Base-by-base conservation (phyloP, 2,797 vertebrate species). In the Acipenser ruthenus region DNA sequence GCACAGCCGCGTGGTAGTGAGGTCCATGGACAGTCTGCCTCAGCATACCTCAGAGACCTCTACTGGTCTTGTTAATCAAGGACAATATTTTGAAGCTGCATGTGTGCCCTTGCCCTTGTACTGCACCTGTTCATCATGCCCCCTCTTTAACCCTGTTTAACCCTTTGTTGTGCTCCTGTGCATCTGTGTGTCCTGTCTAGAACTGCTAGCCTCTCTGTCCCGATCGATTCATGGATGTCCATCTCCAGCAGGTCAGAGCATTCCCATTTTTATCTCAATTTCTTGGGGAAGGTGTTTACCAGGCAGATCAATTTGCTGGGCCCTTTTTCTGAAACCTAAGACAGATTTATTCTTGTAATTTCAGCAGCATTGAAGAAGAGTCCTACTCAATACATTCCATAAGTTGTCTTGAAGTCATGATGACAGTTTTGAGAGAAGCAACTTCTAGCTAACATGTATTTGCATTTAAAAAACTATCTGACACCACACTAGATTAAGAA, bases 161-260 rank as follows among this genome's bases (percentile, higher is more conserved):
- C 23, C 23, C 23, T 37, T 4, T 37, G 23, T 37, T 37, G 23
- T 37, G 15, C 52, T 83, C 6, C 62, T 82, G 56, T 74, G 49
- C 59, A 9, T 78, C 66, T 76, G 50, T 82, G 23, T 82, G 63
- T 69, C 66, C 68, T 69, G 5, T 69, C 47, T 82, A 94, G 93
- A 92, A 89, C 81, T 94, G 90, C 87, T 94, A 95, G 83, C 87
- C 83, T 72, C 70, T 68, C 72, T 74, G 48, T 64, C 61, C 65
- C 63, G 75, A 72, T 72, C 75, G 70, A 75, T 69, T 75, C 77
- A 68, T 78, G 86, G 86, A 91, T 74, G 72, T 74, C 73, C 78
- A 79, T 80, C 75, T 72, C 60, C 65, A 82, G 78, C 85, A 89
- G 90, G 91, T 96, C 68, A 87, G 89, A 70, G 11, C 69, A 58